Evolutionary conservation across 2,888 invertebrate genomes (phyloP).

Genomic region (Falcaria lacertinaria): DNA sequence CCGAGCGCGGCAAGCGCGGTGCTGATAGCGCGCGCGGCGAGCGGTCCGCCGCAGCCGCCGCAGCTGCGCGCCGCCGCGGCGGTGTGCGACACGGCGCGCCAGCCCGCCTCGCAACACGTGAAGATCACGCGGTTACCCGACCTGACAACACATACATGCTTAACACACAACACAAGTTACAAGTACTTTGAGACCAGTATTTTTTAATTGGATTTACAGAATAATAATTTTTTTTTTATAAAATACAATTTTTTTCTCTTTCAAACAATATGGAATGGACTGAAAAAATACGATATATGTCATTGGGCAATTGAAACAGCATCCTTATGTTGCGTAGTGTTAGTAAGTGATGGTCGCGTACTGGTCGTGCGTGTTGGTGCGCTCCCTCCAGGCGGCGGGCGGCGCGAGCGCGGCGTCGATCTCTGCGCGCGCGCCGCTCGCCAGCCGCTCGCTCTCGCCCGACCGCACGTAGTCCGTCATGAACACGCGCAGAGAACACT

Average conservation of each 20-base stretch:
- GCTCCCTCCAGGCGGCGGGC: slow-evolving; percentile 88
- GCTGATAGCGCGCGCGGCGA: slow-evolving; percentile 14
- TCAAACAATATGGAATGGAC: no score
- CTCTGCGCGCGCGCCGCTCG: slow-evolving; percentile 33
- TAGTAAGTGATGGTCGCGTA: no score
- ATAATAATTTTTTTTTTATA: no score
- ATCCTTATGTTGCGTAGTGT: no score
- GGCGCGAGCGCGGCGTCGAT: slow-evolving; percentile 82
- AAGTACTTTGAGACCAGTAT: no score
- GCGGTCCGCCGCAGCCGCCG: slow-evolving; percentile 35
- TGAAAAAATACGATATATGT: no score
- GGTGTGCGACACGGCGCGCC: slow-evolving; percentile 29
- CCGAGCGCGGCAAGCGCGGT: neutral
- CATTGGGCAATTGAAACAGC: no score
- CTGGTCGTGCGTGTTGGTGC: slow-evolving; percentile 31
- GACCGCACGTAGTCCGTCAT: slow-evolving; percentile 92
- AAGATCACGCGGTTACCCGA: slow-evolving; percentile 68
- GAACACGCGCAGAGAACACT: slow-evolving; percentile 90
- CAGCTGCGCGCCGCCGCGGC: slow-evolving; percentile 6
- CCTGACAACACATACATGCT: neutral
- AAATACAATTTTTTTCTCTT: no score
- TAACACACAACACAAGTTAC: no score
- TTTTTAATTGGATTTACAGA: no score
- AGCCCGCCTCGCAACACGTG: slow-evolving; percentile 43
- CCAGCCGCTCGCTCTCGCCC: slow-evolving; percentile 87